Evolutionary conservation across 2,113 vertebrate species (phyloP).

Genomic region (Archocentrus centrarchus): DNA sequence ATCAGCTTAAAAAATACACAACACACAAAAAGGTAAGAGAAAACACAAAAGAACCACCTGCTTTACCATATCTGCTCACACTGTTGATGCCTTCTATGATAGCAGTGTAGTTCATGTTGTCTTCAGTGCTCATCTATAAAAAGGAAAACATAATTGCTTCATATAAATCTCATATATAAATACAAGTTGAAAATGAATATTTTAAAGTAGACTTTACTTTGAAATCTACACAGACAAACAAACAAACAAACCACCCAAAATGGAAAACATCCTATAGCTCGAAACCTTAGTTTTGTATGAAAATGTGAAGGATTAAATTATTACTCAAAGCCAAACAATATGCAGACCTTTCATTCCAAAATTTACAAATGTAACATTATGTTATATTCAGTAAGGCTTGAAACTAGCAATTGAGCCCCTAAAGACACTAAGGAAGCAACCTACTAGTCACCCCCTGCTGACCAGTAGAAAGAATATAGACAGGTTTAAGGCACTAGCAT

Average conservation of each 20-base stretch:
- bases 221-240: neutral
- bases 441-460: too few species aligned
- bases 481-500: too few species aligned
- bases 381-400: too few species aligned
- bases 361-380: neutral
- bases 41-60: neutral
- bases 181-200: neutral
- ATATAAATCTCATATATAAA: neutral
- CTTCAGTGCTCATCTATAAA: conserved; percentile 86
- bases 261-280: neutral
- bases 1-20: neutral
- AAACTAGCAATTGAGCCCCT: too few species aligned
- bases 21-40: neutral
- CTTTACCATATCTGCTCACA: conserved; percentile 93
- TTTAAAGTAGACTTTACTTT: neutral
- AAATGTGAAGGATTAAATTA: neutral
- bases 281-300: neutral
- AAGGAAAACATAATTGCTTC: conserved; percentile 1
- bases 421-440: too few species aligned
- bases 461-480: too few species aligned
- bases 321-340: neutral
- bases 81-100: conserved; percentile 88
- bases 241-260: neutral
- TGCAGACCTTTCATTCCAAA: neutral
- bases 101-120: conserved; percentile 87